phyloP scores from a whole-genome alignment of 2,888 invertebrate species.

The Oscheius onirici region DNA sequence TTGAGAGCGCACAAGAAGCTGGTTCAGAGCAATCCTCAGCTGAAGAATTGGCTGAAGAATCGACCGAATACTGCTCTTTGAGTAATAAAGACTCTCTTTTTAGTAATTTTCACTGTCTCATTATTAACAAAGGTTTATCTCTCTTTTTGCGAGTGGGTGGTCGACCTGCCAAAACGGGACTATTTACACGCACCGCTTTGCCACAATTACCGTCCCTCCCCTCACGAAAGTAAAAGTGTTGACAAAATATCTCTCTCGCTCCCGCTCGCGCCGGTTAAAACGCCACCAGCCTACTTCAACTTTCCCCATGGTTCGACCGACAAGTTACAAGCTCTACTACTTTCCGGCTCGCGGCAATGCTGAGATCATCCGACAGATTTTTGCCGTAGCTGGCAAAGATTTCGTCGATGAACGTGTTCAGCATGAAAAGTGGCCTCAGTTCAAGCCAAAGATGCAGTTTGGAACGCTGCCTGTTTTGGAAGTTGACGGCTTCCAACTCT shows the following conservation, averaged over 20 bases:
- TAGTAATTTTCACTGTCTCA: background rate
- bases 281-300: too few species aligned
- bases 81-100: background rate
- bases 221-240: too few species aligned
- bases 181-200: too few species aligned
- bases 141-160: too few species aligned
- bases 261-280: too few species aligned
- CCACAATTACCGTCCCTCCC: too few species aligned
- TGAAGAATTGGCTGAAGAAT: constrained; percentile 56
- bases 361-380: constrained; percentile 27
- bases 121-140: too few species aligned
- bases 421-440: constrained; percentile 44
- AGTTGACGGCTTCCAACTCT: constrained; percentile 40
- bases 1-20: constrained; percentile 11
- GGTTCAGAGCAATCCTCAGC: constrained; percentile 40
- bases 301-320: too few species aligned
- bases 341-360: constrained; percentile 4
- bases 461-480: constrained; percentile 45
- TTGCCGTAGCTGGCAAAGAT: constrained; percentile 44
- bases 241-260: too few species aligned
- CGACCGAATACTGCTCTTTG: constrained; percentile 48
- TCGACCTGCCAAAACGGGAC: too few species aligned
- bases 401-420: constrained; percentile 54
- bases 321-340: constrained; percentile 7
- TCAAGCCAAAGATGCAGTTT: constrained; percentile 32